A percentile compares a stretch with the other conserved stretches of the same genome.
Evolutionary conservation across 2,113 vertebrate genomes (phyloP).

Genomic region (Xiphophorus maculatus): DNA sequence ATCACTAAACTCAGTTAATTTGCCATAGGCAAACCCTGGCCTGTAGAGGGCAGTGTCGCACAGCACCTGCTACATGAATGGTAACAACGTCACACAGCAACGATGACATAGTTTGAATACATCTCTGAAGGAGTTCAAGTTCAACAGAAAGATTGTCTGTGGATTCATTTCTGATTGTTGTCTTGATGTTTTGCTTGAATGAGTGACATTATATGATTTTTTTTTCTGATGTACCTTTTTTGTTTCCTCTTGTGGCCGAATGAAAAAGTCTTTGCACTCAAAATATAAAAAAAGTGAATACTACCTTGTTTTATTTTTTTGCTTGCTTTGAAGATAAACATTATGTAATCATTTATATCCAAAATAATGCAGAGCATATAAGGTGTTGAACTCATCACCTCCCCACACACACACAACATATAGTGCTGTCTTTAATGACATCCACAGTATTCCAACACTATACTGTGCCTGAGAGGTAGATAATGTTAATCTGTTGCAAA

Average conservation of each 20-base stretch:
- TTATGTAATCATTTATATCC: constrained; percentile 44
- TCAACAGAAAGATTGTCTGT: constrained; percentile 14
- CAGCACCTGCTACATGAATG: constrained; percentile 39
- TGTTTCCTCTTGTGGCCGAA: constrained; percentile 31
- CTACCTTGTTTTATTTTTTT: constrained; percentile 19
- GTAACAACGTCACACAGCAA: constrained; percentile 23
- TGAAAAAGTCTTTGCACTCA: constrained; percentile 20
- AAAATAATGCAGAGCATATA: constrained; percentile 33
- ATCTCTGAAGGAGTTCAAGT: constrained; percentile 17
- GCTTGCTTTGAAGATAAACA: constrained; percentile 44
- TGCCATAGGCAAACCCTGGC: constrained; percentile 61
- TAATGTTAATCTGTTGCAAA: constrained; percentile 7
- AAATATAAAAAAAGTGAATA: constrained; percentile 44
- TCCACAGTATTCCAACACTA: not conserved
- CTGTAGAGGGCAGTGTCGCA: constrained; percentile 52
- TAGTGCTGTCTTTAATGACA: constrained; percentile 15
- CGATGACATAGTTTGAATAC: constrained; percentile 4
- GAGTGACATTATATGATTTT: not conserved
- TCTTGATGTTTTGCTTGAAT: constrained; percentile 1
- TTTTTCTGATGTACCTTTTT: constrained; percentile 25
- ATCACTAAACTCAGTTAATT: constrained; percentile 44
- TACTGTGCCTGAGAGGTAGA: constrained; percentile 33
- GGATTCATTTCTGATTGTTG: constrained; percentile 20
- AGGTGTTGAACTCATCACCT: constrained; percentile 33
- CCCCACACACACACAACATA: not conserved